These are phyloP conservation scores for Drosophila nigrodunni DNA, from an alignment of 1,140 invertebrate genomes.

Conservation along the genomic window DNA sequence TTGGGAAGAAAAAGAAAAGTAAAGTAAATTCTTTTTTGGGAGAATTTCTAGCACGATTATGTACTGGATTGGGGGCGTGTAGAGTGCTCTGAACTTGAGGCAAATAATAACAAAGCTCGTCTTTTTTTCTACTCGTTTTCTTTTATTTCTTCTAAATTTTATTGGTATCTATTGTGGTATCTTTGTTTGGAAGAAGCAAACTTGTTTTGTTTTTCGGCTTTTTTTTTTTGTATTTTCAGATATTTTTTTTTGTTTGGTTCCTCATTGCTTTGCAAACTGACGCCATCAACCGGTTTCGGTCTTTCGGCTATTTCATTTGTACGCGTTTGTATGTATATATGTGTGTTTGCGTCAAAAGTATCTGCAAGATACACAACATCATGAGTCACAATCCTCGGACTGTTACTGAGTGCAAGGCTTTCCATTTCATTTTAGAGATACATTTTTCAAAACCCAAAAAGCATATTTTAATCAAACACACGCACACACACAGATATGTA, in stretches of 20 bases:
- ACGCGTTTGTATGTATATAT: constrained; percentile 38
- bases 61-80: background rate
- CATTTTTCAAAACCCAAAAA: constrained; percentile 38
- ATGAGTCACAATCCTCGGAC: constrained; percentile 43
- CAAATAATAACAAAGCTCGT: constrained; percentile 27
- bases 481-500: background rate
- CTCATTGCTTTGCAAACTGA: constrained; percentile 64
- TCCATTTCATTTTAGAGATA: constrained; percentile 51
- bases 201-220: too few relatives aligned
- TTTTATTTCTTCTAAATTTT: constrained; percentile 9
- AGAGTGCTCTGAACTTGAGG: constrained; percentile 51
- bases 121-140: background rate
- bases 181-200: constrained; percentile 15
- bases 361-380: constrained; percentile 61
- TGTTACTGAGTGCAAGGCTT: constrained; percentile 38
- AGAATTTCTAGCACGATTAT: background rate
- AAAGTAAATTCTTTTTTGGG: background rate
- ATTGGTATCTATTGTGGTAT: constrained; percentile 16
- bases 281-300: constrained; percentile 78
- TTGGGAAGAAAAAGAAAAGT: background rate
- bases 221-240: background rate
- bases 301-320: constrained; percentile 64
- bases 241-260: constrained; percentile 52
- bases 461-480: constrained; percentile 22
- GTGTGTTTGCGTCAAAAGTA: constrained; percentile 47